Evolutionary conservation across 2,888 invertebrate species (phyloP).

Genomic region (Torymus tubicola): DNA sequence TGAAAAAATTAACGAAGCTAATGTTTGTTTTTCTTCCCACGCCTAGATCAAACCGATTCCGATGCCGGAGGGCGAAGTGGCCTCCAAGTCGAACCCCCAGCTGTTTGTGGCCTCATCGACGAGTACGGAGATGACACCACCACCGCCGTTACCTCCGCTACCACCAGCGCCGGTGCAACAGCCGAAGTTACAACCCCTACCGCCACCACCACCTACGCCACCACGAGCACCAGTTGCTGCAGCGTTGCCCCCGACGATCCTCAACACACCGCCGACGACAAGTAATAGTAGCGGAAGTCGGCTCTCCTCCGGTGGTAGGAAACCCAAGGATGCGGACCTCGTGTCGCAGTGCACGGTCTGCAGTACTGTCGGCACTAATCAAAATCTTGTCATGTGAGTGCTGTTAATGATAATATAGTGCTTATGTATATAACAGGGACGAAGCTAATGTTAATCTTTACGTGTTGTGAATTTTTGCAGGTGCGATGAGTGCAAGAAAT

Average conservation of each 20-base stretch:
- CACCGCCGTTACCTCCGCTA: slow-evolving; percentile 54
- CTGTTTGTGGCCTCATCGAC: slow-evolving; percentile 80
- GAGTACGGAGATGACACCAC: slow-evolving; percentile 71
- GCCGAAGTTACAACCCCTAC: slow-evolving; percentile 63
- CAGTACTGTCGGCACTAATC: slow-evolving; percentile 79
- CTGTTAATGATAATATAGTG: too few relatives aligned
- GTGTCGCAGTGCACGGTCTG: slow-evolving; percentile 84
- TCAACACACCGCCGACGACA: slow-evolving; percentile 31
- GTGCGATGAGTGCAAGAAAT: slow-evolving; percentile 93
- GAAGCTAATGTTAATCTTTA: too few relatives aligned
- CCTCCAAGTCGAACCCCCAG: slow-evolving; percentile 83
- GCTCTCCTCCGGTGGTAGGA: slow-evolving; percentile 66
- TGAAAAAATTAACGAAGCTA: not conserved
- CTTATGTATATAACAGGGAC: too few relatives aligned
- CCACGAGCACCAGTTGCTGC: slow-evolving; percentile 60
- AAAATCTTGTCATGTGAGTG: slow-evolving; percentile 82
- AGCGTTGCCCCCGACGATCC: not conserved
- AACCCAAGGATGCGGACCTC: slow-evolving; percentile 74
- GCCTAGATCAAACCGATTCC: slow-evolving; percentile 86
- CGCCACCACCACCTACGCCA: slow-evolving; percentile 65
- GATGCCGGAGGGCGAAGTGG: slow-evolving; percentile 85
- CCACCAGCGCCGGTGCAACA: slow-evolving; percentile 62
- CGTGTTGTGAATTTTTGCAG: slow-evolving; percentile 75
- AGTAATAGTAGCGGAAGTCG: slow-evolving; percentile 60
- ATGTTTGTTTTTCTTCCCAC: slow-evolving; percentile 2